Base-by-base conservation (phyloP, 2,797 vertebrate genomes). In the Euphonia xanthogaster region DNA sequence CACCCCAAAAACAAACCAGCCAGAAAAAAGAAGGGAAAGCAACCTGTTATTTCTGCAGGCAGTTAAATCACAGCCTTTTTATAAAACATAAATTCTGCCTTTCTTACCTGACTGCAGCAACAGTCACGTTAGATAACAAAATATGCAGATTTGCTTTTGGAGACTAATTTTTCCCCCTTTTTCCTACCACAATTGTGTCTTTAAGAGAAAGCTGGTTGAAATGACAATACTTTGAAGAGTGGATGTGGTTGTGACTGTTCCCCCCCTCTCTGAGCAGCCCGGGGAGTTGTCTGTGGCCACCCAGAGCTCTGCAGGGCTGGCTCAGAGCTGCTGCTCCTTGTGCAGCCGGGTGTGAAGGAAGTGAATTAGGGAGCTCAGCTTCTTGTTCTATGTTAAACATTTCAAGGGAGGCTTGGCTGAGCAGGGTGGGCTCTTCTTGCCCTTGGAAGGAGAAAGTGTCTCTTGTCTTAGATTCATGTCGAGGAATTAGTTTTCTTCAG, bases 111-210 rank as follows among this genome's bases (percentile, higher is more conserved):
- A 50, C 35, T 86, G 48, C 70, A 88, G n/a, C 9, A 9, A 15
- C 35, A 76, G 40, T 37, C 19, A 42, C 4, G 2, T 40, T 28
- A 74, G 57, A 24, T 60, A 84, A 70, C 42, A 74, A 73, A 85
- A 57, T 22, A 61, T 30, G 30, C 20, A 44, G 24, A 57, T 55
- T 57, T 66, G 9, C 40, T 63, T 60, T 62, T 15, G 47, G 28
- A 90, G 31, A 23, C 40, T 58, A 0, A 2, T 57, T 35, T n/a
- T 0, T 8, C 2, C 9, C 51, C 16, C 4, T 44, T 57, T 75
- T 44, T 40, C 6, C 0, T 48, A 21, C 16, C 51, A 53, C 53
- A 21, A 0, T 11, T 57, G 14, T 45, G 31, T 50, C 16, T 71
- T 91, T 60, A 47, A 37, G 47, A 60, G 73, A 20, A 48, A 65